Conservation (phyloP, 2,113 vertebrate genomes). For the Phalacrocorax aristotelis region DNA sequence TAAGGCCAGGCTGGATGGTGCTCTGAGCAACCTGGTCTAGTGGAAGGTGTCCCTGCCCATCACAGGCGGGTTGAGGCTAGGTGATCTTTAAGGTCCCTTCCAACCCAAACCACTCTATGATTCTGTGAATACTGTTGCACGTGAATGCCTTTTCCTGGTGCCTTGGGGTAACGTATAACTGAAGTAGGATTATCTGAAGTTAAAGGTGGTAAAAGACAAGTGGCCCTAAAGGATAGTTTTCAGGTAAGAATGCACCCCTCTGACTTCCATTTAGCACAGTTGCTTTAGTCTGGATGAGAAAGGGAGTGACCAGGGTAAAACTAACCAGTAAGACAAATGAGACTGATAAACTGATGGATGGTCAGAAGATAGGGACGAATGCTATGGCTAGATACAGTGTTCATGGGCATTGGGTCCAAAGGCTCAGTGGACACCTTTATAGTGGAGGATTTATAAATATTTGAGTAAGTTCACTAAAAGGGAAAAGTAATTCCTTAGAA, state of each 20-base stretch:
- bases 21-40: too few relatives aligned
- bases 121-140: neutral
- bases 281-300: neutral
- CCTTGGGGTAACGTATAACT: neutral
- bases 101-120: too few relatives aligned
- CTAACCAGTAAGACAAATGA: neutral
- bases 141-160: neutral
- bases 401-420: neutral
- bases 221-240: neutral
- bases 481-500: neutral
- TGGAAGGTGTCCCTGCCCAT: too few relatives aligned
- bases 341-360: neutral
- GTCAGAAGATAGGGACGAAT: neutral
- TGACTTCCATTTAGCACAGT: neutral
- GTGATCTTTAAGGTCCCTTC: too few relatives aligned
- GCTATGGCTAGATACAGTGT: neutral
- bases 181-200: neutral
- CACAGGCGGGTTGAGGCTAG: too few relatives aligned
- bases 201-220: neutral
- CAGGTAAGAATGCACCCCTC: neutral
- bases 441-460: neutral
- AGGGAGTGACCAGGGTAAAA: neutral
- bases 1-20: too few relatives aligned
- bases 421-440: neutral
- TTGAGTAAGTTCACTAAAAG: neutral